Conservation (phyloP, 2,797 vertebrate genomes). For the Pangasius djambal region DNA sequence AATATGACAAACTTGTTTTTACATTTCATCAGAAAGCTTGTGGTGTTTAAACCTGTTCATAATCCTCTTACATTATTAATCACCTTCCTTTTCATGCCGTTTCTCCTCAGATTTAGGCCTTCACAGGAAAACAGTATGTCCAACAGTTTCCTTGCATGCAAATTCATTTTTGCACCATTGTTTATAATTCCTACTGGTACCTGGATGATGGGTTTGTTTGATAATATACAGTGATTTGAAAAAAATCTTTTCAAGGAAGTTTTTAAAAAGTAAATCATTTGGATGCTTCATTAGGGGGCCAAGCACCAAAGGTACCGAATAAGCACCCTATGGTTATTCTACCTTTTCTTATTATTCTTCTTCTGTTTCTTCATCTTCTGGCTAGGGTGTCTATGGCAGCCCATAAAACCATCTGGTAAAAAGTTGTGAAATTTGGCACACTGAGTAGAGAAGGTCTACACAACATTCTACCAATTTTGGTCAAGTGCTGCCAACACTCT, state of each 20-base stretch:
- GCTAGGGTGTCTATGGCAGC: too few species aligned
- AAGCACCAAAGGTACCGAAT: too few species aligned
- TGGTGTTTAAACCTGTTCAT: constrained; percentile 5
- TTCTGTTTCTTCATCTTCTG: too few species aligned
- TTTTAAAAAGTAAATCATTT: background rate
- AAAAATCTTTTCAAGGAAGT: too few species aligned
- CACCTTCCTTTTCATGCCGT: background rate
- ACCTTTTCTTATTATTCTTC: too few species aligned
- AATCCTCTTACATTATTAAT: constrained; percentile 48
- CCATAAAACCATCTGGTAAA: too few species aligned
- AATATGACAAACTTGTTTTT: background rate
- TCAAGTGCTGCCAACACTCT: too few species aligned
- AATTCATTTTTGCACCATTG: background rate
- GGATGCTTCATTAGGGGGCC: background rate
- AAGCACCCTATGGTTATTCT: too few species aligned
- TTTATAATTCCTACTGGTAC: background rate
- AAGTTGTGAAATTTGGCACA: too few species aligned
- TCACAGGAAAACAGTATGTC: background rate
- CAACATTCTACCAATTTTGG: too few species aligned
- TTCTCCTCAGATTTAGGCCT: background rate
- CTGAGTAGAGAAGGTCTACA: too few species aligned
- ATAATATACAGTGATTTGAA: background rate
- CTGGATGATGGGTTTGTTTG: background rate
- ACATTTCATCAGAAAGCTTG: background rate
- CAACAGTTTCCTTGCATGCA: background rate